A percentile compares a stretch with the other conserved stretches of the same genome.
These are phyloP conservation scores for Nemoura dubitans DNA, from an alignment of 2,888 invertebrate genomes.

Conservation along the genomic window DNA sequence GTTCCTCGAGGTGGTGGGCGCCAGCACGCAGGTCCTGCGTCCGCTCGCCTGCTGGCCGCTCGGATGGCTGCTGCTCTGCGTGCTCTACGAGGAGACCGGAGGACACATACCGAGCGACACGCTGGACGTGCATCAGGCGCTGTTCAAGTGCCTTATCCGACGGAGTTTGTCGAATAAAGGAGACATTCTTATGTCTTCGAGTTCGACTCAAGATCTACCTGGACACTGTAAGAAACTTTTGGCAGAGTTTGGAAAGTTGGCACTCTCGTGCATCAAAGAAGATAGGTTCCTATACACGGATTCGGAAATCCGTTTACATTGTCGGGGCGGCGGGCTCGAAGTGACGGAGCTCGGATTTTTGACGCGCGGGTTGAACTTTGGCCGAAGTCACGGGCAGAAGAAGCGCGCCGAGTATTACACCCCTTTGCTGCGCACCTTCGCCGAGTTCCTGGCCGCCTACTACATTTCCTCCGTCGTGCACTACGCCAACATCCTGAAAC, in stretches of 20 bases:
- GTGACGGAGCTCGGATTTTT: slow-evolving; percentile 61
- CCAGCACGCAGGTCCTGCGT: slow-evolving; percentile 57
- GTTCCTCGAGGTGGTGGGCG: slow-evolving; percentile 47
- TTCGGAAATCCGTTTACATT: slow-evolving; percentile 62
- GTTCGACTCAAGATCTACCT: slow-evolving; percentile 57
- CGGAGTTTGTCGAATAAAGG: slow-evolving; percentile 57
- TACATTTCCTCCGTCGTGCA: slow-evolving; percentile 65
- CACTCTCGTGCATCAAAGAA: slow-evolving; percentile 63
- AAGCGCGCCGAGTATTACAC: slow-evolving; percentile 61
- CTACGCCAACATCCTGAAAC: slow-evolving; percentile 62
- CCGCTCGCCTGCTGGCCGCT: slow-evolving; percentile 64
- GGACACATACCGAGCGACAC: slow-evolving; percentile 60
- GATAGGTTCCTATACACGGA: slow-evolving; percentile 62
- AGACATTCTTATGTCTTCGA: slow-evolving; percentile 48
- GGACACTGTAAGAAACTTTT: slow-evolving; percentile 61
- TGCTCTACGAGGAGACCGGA: slow-evolving; percentile 62
- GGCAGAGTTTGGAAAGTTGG: slow-evolving; percentile 65
- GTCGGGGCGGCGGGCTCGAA: slow-evolving; percentile 56
- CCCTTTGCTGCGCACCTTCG: slow-evolving; percentile 63
- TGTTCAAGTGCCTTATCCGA: slow-evolving; percentile 62
- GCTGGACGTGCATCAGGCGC: slow-evolving; percentile 60
- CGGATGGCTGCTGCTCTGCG: slow-evolving; percentile 64
- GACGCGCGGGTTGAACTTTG: slow-evolving; percentile 60
- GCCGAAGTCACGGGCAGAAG: slow-evolving; percentile 57
- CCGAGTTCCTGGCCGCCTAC: slow-evolving; percentile 66